phyloP scores from a whole-genome alignment of 2,888 invertebrate species.

The Phymatocera aterrima region DNA sequence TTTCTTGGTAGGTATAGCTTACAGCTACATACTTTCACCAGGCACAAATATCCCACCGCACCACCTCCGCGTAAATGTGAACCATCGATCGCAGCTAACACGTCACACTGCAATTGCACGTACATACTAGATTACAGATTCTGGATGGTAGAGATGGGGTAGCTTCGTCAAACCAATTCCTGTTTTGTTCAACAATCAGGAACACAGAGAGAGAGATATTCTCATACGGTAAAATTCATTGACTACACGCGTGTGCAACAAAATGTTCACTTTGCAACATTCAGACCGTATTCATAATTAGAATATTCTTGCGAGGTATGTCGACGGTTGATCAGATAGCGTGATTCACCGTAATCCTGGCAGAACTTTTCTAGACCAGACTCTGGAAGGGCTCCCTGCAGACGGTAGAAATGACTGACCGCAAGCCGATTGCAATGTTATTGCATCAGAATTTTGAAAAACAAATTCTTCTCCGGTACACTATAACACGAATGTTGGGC shows the following conservation, averaged over 20 bases:
- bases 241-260: too few relatives aligned
- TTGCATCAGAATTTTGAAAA: background rate
- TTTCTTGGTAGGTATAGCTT: slow-evolving; percentile 17
- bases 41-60: background rate
- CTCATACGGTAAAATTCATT: too few relatives aligned
- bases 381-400: background rate
- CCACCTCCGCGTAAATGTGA: background rate
- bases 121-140: background rate
- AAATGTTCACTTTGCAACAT: background rate
- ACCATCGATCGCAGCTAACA: background rate
- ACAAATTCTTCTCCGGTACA: background rate
- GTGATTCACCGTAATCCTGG: background rate
- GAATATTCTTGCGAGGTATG: background rate
- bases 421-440: background rate
- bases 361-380: background rate
- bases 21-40: slow-evolving; percentile 2
- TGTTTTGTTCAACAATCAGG: background rate
- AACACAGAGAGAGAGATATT: background rate
- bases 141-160: background rate
- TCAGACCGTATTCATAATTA: background rate
- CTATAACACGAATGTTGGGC: too few relatives aligned
- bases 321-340: slow-evolving; percentile 2
- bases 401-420: background rate
- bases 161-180: background rate
- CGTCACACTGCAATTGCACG: slow-evolving; percentile 25